These are phyloP conservation scores for Hirudinaria manillensis DNA, from an alignment of 2,888 invertebrate genomes.

Conservation along the genomic window DNA sequence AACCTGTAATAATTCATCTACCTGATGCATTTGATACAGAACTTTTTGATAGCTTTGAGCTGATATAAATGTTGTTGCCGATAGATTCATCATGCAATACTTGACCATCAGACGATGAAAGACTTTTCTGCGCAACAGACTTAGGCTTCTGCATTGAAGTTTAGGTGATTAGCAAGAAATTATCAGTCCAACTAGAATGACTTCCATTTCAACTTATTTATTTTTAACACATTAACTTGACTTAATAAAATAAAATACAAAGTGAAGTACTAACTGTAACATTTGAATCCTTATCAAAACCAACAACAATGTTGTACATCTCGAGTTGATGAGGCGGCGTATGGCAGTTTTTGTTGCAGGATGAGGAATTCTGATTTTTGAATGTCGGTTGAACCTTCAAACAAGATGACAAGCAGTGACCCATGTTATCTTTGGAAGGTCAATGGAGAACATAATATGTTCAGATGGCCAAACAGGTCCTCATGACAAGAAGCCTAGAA, in stretches of 20 bases:
- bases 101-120: neutral
- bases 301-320: slow-evolving; percentile 22
- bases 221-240: too few species aligned
- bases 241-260: neutral
- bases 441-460: too few species aligned
- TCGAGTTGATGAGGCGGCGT: slow-evolving; percentile 18
- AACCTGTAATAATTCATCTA: neutral
- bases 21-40: slow-evolving; percentile 13
- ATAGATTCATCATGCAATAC: neutral
- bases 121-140: slow-evolving; percentile 6
- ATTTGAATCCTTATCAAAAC: slow-evolving; percentile 25
- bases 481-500: too few species aligned
- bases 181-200: too few species aligned
- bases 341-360: neutral
- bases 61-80: slow-evolving; percentile 5
- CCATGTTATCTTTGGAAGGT: slow-evolving; percentile 13
- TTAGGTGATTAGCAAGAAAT: too few species aligned
- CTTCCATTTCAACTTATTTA: too few species aligned
- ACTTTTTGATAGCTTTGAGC: slow-evolving; percentile 5
- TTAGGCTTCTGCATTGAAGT: slow-evolving; percentile 7
- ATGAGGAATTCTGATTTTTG: slow-evolving; percentile 16
- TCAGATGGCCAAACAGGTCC: too few species aligned
- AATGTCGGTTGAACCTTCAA: slow-evolving; percentile 11
- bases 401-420: slow-evolving; percentile 29
- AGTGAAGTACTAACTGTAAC: neutral